Evolutionary conservation across 2,888 invertebrate genomes (phyloP).

Genomic region (Phaonia tiefii): DNA sequence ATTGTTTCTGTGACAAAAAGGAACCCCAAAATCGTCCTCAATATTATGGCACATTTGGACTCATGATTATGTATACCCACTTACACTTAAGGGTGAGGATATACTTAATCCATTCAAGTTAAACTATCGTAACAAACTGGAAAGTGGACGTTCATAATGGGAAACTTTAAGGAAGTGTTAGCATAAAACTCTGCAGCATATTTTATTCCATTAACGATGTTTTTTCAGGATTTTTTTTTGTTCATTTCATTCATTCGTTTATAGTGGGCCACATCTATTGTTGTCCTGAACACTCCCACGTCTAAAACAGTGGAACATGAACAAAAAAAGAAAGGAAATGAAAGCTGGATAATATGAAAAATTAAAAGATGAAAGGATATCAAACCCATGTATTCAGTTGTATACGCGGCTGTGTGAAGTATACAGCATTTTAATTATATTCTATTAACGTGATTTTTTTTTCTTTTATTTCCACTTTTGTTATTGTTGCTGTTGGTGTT

Average conservation of each 20-base stretch:
- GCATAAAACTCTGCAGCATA: slow-evolving; percentile 2
- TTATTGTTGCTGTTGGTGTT: slow-evolving; percentile 5
- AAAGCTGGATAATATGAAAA: slow-evolving; percentile 17
- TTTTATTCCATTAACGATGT: slow-evolving; percentile 11
- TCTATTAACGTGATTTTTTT: slow-evolving; percentile 52
- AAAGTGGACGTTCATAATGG: no score
- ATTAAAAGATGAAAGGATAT: slow-evolving; percentile 36
- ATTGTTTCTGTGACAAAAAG: no score
- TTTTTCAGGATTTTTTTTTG: background rate
- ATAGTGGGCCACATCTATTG: background rate
- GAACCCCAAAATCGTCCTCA: no score
- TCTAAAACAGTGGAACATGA: background rate
- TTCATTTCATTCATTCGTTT: background rate
- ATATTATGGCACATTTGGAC: no score
- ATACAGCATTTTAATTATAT: slow-evolving; percentile 64
- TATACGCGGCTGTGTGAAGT: no score
- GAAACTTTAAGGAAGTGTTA: background rate
- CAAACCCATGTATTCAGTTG: slow-evolving; percentile 1
- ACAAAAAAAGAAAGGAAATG: slow-evolving; percentile 11
- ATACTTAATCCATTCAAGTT: no score
- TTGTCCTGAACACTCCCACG: slow-evolving; percentile 25
- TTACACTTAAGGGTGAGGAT: no score
- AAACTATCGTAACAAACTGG: no score
- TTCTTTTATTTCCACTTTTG: slow-evolving; percentile 4
- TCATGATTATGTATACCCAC: no score